phyloP scores from a whole-genome alignment of 2,113 vertebrate genomes.

The Psettodes erumei region DNA sequence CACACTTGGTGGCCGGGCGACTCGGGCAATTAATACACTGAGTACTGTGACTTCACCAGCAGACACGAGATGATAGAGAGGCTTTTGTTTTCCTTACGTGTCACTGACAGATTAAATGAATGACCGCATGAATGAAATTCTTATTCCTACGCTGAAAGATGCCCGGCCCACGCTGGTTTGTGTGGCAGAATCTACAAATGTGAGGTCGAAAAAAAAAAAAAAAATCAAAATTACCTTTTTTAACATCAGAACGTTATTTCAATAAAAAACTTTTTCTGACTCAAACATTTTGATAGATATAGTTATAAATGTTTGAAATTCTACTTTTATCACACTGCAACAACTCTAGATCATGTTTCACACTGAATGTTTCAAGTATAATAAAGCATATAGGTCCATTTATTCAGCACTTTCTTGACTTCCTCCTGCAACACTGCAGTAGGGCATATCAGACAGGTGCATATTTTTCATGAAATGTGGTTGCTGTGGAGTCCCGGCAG shows the following conservation, averaged over 20 bases:
- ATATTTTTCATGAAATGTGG: not conserved
- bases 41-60: constrained; percentile 25
- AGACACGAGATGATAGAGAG: constrained; percentile 33
- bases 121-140: constrained; percentile 34
- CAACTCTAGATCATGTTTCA: not conserved
- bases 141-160: constrained; percentile 24
- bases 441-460: not conserved
- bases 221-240: not conserved
- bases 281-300: not conserved
- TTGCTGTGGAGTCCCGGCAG: not conserved
- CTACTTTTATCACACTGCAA: not conserved
- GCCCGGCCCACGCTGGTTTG: not conserved
- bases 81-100: constrained; percentile 57
- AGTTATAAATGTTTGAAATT: not conserved
- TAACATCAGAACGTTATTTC: not conserved
- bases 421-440: not conserved
- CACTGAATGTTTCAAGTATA: not conserved
- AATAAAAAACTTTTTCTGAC: not conserved
- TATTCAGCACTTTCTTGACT: not conserved
- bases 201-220: not conserved
- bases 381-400: not conserved
- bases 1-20: constrained; percentile 29
- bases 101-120: constrained; percentile 20
- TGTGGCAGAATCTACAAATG: not conserved
- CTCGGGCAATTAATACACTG: constrained; percentile 45